A percentile compares a stretch with the other conserved stretches of the same genome.
These are phyloP conservation scores for Nemoura dubitans DNA, from an alignment of 2,888 invertebrate genomes.

Conservation along the genomic window DNA sequence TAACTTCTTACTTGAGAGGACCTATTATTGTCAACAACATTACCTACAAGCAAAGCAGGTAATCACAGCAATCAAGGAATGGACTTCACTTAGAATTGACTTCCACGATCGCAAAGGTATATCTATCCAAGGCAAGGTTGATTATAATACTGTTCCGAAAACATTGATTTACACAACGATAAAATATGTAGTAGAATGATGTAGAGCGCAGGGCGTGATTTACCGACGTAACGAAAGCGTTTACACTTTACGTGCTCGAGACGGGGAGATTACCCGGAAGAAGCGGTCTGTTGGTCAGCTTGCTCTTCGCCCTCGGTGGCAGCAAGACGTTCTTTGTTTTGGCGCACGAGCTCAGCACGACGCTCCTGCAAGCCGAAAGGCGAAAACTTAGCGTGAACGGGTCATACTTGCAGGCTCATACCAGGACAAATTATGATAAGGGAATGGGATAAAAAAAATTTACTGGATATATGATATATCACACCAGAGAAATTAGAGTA, in stretches of 20 bases:
- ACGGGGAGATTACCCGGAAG: conserved; percentile 67
- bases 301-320: conserved; percentile 63
- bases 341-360: conserved; percentile 89
- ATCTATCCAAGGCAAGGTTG: conserved; percentile 3
- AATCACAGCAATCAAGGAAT: conserved; percentile 7
- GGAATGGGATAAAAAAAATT: too few species aligned
- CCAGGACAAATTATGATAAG: too few species aligned
- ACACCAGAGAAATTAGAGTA: too few species aligned
- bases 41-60: conserved; percentile 12
- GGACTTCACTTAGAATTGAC: conserved; percentile 15
- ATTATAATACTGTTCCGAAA: conserved; percentile 34
- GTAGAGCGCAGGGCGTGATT: neutral
- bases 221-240: neutral
- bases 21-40: neutral
- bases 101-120: neutral
- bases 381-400: neutral
- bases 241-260: neutral
- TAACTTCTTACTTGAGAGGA: neutral
- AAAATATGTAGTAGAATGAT: conserved; percentile 3
- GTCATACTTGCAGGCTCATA: too few species aligned
- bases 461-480: too few species aligned
- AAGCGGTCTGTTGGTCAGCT: conserved; percentile 65
- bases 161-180: conserved; percentile 27
- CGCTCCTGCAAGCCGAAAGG: conserved; percentile 75
- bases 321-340: conserved; percentile 81